phyloP scores from a whole-genome alignment of 2,797 vertebrate genomes.

The Coregonus ussuriensis region DNA sequence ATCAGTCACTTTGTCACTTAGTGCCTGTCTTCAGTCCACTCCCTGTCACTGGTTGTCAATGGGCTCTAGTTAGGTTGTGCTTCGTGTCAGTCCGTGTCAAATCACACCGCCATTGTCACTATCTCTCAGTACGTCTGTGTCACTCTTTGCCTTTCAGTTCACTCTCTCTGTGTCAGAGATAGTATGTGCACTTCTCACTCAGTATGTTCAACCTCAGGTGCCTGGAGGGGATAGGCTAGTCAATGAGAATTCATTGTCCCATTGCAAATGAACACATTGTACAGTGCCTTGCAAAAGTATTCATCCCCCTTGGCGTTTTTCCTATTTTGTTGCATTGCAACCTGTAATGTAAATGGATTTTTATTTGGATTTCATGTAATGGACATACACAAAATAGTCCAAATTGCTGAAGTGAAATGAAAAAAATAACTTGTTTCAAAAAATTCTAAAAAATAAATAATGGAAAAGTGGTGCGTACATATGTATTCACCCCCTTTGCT shows the following conservation, averaged over 20 bases:
- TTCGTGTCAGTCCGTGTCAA: slow-evolving; percentile 20
- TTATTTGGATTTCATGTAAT: too few relatives aligned
- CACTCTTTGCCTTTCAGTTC: slow-evolving; percentile 25
- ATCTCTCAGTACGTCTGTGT: not conserved
- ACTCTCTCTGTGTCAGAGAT: slow-evolving; percentile 14
- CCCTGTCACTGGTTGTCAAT: slow-evolving; percentile 16
- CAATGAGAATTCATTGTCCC: slow-evolving; percentile 17
- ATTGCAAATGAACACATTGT: slow-evolving; percentile 36
- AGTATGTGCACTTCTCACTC: slow-evolving; percentile 39
- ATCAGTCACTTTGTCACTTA: not conserved
- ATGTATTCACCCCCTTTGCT: too few relatives aligned
- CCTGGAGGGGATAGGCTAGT: slow-evolving; percentile 23
- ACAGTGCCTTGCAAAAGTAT: too few relatives aligned
- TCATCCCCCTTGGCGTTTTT: too few relatives aligned
- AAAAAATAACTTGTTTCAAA: too few relatives aligned
- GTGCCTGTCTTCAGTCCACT: slow-evolving; percentile 2
- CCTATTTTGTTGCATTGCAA: too few relatives aligned
- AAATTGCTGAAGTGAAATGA: too few relatives aligned
- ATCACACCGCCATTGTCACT: slow-evolving; percentile 16
- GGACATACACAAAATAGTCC: too few relatives aligned
- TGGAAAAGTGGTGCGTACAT: too few relatives aligned
- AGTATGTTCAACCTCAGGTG: slow-evolving; percentile 48
- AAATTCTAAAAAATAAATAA: too few relatives aligned
- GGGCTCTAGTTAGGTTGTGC: slow-evolving; percentile 43
- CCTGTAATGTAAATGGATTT: too few relatives aligned